These are phyloP conservation scores for Lutjanus erythropterus DNA, from an alignment of 2,113 vertebrate species.

Conservation along the genomic window DNA sequence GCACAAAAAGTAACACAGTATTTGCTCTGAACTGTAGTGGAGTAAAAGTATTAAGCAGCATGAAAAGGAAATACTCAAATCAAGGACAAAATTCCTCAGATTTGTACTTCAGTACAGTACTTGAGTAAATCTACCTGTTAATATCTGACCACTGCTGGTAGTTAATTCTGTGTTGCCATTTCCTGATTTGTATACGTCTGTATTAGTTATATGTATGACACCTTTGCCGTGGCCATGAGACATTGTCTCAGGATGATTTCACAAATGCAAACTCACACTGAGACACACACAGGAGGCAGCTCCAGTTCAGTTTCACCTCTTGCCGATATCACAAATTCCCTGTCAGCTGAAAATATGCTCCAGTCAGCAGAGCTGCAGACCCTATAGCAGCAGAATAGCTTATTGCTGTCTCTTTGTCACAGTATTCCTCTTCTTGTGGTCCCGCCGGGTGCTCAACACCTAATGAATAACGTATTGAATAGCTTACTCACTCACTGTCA, in stretches of 20 bases:
- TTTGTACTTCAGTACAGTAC: too few relatives aligned
- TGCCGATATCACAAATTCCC: constrained; percentile 46
- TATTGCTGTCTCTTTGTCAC: constrained; percentile 40
- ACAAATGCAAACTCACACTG: background rate
- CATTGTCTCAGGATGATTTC: background rate
- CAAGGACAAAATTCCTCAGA: background rate
- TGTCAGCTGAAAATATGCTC: constrained; percentile 70
- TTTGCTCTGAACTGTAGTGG: too few relatives aligned
- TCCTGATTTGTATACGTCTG: too few relatives aligned
- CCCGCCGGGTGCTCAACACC: constrained; percentile 26
- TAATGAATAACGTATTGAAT: constrained; percentile 46
- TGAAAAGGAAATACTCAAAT: background rate
- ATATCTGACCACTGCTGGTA: background rate
- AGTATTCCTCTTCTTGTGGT: constrained; percentile 25
- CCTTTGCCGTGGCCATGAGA: background rate
- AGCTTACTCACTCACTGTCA: constrained; percentile 29
- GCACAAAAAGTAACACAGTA: too few relatives aligned
- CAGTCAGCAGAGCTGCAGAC: constrained; percentile 51
- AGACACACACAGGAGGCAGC: background rate
- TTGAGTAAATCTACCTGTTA: background rate
- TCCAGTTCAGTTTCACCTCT: constrained; percentile 25
- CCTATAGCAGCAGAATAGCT: constrained; percentile 42
- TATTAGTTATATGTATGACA: background rate
- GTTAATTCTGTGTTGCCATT: constrained; percentile 11
- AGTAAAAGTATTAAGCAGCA: background rate